phyloP scores from a whole-genome alignment of 2,888 invertebrate genomes.

The Nowickia ferox region DNA sequence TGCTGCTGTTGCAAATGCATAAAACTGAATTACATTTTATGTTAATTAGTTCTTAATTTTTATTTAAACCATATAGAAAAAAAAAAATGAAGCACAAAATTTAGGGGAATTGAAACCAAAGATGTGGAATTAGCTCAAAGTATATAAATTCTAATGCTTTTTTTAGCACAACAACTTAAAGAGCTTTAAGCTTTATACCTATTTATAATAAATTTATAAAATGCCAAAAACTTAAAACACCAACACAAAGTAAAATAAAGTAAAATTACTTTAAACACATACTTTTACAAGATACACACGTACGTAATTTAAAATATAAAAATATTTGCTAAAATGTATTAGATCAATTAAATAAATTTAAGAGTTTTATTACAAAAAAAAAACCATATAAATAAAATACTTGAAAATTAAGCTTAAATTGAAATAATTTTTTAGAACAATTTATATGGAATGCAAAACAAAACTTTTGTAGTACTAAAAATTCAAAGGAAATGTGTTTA shows the following conservation, averaged over 20 bases:
- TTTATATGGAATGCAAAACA: not conserved
- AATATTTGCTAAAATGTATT: slow-evolving; percentile 25
- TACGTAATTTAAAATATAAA: not conserved
- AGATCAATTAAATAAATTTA: slow-evolving; percentile 63
- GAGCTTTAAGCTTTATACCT: slow-evolving; percentile 41
- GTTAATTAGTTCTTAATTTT: slow-evolving; percentile 42
- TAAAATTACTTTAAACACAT: not conserved
- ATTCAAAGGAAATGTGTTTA: too few relatives aligned
- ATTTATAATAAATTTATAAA: not conserved
- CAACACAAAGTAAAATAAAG: not conserved
- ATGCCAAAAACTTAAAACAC: slow-evolving; percentile 17
- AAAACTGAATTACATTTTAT: slow-evolving; percentile 20
- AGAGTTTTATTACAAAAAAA: slow-evolving; percentile 53
- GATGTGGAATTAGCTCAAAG: not conserved
- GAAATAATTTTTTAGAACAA: not conserved
- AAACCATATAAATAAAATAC: slow-evolving; percentile 2
- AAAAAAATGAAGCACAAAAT: slow-evolving; percentile 30
- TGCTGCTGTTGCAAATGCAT: slow-evolving; percentile 74
- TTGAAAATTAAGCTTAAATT: not conserved
- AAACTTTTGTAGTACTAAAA: too few relatives aligned
- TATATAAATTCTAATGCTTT: slow-evolving; percentile 6
- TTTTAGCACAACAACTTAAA: slow-evolving; percentile 9
- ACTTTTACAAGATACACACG: slow-evolving; percentile 2
- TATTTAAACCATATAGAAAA: slow-evolving; percentile 22
- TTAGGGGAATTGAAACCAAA: slow-evolving; percentile 5